A percentile compares a stretch with the other conserved stretches of the same genome.
Conservation (phyloP, 2,113 vertebrate genomes). For the Sclerurus mexicanus region DNA sequence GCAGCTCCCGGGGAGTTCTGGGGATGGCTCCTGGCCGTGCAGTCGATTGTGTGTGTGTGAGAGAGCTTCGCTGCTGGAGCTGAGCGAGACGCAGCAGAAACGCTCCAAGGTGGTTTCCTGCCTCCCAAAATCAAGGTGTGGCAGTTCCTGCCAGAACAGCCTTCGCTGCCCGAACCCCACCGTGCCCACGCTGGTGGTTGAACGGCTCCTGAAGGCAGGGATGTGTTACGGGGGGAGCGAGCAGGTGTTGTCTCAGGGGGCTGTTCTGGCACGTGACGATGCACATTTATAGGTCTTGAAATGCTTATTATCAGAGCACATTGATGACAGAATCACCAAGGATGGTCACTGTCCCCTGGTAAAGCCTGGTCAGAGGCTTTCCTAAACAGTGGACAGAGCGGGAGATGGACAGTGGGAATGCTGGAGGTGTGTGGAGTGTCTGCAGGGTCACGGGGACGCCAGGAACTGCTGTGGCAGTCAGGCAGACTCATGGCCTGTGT, state of each 20-base stretch:
- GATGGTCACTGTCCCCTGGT: background rate
- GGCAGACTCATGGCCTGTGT: background rate
- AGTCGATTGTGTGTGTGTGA: too few species aligned
- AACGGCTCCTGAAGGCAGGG: background rate
- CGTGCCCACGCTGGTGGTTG: accelerated
- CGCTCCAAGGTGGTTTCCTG: background rate
- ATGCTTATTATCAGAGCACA: background rate
- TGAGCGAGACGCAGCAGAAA: background rate
- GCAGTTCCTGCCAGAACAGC: background rate
- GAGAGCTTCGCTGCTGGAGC: background rate
- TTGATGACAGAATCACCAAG: background rate
- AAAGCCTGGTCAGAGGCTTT: background rate
- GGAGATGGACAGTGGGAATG: background rate
- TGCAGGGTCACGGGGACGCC: accelerated
- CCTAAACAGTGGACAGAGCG: background rate
- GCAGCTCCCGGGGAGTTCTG: background rate
- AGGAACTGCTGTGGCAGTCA: accelerated
- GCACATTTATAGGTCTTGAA: background rate
- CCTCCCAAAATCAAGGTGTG: background rate
- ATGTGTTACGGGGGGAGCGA: accelerated
- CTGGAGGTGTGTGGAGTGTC: accelerated
- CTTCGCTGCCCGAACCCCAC: background rate
- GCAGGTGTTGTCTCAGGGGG: background rate
- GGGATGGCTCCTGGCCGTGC: background rate
- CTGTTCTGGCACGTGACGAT: background rate